Evolutionary conservation across 1,140 invertebrate species (phyloP).

Genomic region (Acromyrmex heyeri): DNA sequence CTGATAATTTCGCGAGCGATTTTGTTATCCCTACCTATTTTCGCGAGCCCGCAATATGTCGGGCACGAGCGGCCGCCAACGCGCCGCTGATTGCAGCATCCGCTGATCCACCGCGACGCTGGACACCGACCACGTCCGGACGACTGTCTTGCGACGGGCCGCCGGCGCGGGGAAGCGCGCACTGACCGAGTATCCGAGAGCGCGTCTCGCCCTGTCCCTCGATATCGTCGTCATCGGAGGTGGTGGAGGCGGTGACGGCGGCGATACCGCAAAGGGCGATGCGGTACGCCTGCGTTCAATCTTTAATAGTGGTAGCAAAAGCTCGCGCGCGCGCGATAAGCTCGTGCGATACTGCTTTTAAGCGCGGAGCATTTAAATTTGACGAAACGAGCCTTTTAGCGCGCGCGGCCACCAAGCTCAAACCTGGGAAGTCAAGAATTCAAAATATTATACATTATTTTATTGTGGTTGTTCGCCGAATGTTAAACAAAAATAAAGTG

Average conservation of each 20-base stretch:
- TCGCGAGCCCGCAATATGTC: slow-evolving; percentile 46
- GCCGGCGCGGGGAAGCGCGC: slow-evolving; percentile 35
- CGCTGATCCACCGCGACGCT: slow-evolving; percentile 14
- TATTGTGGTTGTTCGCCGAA: too few relatives aligned
- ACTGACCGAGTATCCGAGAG: slow-evolving; percentile 34
- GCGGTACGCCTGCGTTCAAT: slow-evolving; percentile 40
- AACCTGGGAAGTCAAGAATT: too few relatives aligned
- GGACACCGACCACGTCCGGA: slow-evolving; percentile 4
- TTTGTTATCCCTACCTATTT: slow-evolving; percentile 30
- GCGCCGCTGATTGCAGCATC: slow-evolving; percentile 24
- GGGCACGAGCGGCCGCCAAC: slow-evolving; percentile 6
- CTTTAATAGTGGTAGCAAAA: neutral
- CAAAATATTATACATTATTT: too few relatives aligned
- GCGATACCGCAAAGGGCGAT: neutral
- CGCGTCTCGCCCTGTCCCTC: slow-evolving; percentile 4
- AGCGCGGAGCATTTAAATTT: neutral
- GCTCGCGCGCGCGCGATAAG: slow-evolving; percentile 9
- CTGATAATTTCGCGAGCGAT: slow-evolving; percentile 17
- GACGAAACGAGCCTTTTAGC: neutral
- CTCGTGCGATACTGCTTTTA: neutral
- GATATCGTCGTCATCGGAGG: neutral
- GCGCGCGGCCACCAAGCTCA: too few relatives aligned
- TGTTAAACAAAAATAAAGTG: too few relatives aligned
- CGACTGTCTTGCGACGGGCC: slow-evolving; percentile 1
- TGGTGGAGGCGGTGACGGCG: neutral